Percentiles rank a stretch among this genome's conserved stretches.
phyloP scores from a whole-genome alignment of 2,888 invertebrate species.

The Thymelicus lineola region DNA sequence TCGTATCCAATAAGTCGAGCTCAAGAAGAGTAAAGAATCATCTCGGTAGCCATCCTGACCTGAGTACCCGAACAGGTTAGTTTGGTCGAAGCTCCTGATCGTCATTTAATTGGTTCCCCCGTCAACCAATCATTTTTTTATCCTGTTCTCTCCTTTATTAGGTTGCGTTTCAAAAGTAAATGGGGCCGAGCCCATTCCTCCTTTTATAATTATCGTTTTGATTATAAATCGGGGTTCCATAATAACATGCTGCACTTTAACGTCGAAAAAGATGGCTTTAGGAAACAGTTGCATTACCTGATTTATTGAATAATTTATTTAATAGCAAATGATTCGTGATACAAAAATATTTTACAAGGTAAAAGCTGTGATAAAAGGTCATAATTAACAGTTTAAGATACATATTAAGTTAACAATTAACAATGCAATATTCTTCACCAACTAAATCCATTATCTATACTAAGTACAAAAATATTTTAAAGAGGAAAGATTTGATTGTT shows the following conservation, averaged over 20 bases:
- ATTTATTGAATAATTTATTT: no score
- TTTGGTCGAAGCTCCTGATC: conserved; percentile 53
- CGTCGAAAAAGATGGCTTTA: conserved; percentile 2
- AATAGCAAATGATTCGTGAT: neutral
- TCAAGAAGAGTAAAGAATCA: conserved; percentile 32
- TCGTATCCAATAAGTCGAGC: neutral
- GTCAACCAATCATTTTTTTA: conserved; percentile 59
- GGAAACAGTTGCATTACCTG: neutral
- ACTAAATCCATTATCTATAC: no score
- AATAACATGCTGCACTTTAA: conserved; percentile 52
- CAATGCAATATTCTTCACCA: neutral
- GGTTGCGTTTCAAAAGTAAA: conserved; percentile 51
- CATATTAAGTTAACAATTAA: no score
- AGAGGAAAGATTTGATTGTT: no score
- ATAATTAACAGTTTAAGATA: no score
- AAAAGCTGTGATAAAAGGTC: no score
- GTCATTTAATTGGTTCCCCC: conserved; percentile 66
- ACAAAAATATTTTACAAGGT: neutral
- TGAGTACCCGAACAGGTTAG: conserved; percentile 45
- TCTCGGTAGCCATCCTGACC: conserved; percentile 45
- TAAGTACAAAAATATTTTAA: no score
- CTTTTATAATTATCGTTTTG: conserved; percentile 62
- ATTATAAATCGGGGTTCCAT: conserved; percentile 56
- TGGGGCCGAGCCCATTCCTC: conserved; percentile 32
- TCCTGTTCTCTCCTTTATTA: conserved; percentile 53